phyloP scores from a whole-genome alignment of 2,888 invertebrate genomes.

The Petrolisthes cinctipes region DNA sequence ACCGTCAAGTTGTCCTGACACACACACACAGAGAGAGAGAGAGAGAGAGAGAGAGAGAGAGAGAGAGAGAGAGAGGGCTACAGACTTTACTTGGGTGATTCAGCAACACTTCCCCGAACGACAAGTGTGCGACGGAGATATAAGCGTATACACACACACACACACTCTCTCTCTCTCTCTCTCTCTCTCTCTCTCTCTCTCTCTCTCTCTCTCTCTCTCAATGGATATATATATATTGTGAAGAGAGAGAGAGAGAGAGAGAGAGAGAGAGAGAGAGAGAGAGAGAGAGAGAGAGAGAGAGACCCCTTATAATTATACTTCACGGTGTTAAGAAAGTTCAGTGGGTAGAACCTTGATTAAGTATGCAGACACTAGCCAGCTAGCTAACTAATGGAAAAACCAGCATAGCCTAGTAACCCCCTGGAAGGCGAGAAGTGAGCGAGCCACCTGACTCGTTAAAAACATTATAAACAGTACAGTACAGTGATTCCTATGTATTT shows the following conservation, averaged over 20 bases:
- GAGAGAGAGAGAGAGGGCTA: conserved; percentile 16
- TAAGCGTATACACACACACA: not conserved
- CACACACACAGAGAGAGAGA: conserved; percentile 18
- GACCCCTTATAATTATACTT: not conserved
- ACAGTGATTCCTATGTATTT: too few species aligned
- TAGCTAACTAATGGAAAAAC: not conserved
- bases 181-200: not conserved
- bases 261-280: not conserved
- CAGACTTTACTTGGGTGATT: not conserved
- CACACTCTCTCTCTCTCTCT: not conserved
- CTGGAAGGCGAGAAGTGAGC: not conserved
- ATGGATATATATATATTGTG: not conserved
- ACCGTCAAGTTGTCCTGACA: not conserved
- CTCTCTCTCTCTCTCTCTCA: conserved; percentile 2
- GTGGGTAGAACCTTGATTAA: too few species aligned
- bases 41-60: conserved; percentile 16
- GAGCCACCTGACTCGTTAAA: too few species aligned
- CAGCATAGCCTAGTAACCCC: not conserved
- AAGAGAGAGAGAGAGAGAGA: not conserved
- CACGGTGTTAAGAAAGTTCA: not conserved
- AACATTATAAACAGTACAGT: too few species aligned
- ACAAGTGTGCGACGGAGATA: not conserved
- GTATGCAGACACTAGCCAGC: not conserved
- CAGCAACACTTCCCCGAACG: not conserved
- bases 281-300: not conserved